Percentiles rank a stretch among this genome's conserved stretches.
Conservation (phyloP, 2,888 invertebrate species). For the Amblyjoppa proteus region DNA sequence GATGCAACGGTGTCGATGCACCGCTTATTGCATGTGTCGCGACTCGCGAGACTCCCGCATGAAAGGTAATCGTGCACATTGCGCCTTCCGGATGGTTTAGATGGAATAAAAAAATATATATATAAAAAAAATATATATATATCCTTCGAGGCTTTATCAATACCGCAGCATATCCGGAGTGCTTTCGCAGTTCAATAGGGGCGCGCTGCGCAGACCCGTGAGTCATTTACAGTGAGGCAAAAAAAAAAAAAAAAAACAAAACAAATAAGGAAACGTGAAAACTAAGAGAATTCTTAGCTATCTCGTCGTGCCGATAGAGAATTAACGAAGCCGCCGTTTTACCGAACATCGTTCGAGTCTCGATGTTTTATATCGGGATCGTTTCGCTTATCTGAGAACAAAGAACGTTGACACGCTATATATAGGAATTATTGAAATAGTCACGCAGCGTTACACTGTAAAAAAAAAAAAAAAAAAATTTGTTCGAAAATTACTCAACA, state of each 20-base stretch:
- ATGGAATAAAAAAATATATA: too few relatives aligned
- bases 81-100: not conserved
- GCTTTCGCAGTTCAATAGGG: not conserved
- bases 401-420: conserved; percentile 22
- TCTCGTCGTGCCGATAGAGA: not conserved
- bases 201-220: not conserved
- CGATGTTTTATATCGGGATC: conserved; percentile 19
- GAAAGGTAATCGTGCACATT: conserved; percentile 34
- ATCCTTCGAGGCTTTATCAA: not conserved
- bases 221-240: not conserved
- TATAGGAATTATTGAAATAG: conserved; percentile 36
- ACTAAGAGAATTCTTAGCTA: not conserved
- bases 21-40: conserved; percentile 49
- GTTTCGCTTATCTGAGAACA: conserved; percentile 23
- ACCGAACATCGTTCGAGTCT: conserved; percentile 1
- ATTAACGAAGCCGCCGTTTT: not conserved
- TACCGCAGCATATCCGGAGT: not conserved
- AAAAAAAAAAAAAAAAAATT: too few relatives aligned
- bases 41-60: conserved; percentile 40
- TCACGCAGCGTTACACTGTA: not conserved
- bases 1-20: conserved; percentile 60
- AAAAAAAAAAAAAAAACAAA: not conserved
- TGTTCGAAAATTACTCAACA: too few relatives aligned
- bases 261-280: not conserved
- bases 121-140: conserved; percentile 1